Evolutionary conservation across 2,113 vertebrate species (phyloP).

Genomic region (Corapipo altera): DNA sequence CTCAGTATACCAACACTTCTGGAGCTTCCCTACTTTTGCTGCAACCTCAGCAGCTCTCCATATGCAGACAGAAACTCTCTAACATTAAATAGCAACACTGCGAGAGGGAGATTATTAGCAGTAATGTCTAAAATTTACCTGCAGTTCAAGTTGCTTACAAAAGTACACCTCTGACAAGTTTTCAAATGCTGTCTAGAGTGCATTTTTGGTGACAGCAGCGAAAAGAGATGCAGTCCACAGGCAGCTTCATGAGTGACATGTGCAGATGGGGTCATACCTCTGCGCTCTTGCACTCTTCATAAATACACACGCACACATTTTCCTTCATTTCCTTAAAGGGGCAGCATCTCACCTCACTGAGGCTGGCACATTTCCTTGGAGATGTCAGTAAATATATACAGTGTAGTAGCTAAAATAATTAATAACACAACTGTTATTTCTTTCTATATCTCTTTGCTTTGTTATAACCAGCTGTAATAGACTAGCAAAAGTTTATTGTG

Average conservation of each 20-base stretch:
- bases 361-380: background rate
- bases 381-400: background rate
- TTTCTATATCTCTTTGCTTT: background rate
- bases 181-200: background rate
- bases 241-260: slow-evolving; percentile 28
- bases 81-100: background rate
- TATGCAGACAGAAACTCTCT: background rate
- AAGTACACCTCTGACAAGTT: background rate
- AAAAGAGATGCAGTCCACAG: background rate
- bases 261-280: background rate
- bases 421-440: background rate
- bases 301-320: slow-evolving; percentile 14
- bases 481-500: background rate
- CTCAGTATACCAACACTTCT: background rate
- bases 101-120: background rate
- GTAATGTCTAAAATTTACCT: slow-evolving; percentile 17
- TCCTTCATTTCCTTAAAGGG: slow-evolving; percentile 47
- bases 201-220: slow-evolving; percentile 35
- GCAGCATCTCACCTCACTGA: background rate
- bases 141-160: slow-evolving; percentile 17
- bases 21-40: background rate
- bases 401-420: background rate
- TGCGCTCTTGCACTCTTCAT: background rate
- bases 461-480: background rate
- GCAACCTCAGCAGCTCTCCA: background rate